A percentile compares a stretch with the other conserved stretches of the same genome.
These are phyloP conservation scores for Carduelis carduelis DNA, from an alignment of 2,797 vertebrate species.

Conservation along the genomic window DNA sequence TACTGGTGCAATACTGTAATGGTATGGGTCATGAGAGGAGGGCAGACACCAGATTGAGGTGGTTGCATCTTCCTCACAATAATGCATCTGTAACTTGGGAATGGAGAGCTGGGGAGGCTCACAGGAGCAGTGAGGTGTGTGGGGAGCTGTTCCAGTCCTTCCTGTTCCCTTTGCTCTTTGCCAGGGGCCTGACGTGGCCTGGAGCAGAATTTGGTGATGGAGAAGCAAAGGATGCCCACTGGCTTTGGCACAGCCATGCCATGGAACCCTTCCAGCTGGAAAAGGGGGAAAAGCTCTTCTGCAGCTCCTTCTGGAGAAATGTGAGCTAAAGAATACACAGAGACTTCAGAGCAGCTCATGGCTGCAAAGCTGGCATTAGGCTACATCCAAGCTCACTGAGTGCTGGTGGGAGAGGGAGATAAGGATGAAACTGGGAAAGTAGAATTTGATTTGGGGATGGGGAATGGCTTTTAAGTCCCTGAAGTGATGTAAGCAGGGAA, in stretches of 20 bases:
- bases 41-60: neutral
- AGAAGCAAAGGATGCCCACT: neutral
- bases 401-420: neutral
- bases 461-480: neutral
- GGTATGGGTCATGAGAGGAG: neutral
- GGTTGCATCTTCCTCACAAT: neutral
- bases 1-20: no score
- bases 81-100: neutral
- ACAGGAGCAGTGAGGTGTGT: neutral
- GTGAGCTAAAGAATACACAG: neutral
- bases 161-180: neutral
- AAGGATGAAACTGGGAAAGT: neutral
- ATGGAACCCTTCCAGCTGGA: neutral
- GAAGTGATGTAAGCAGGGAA: neutral
- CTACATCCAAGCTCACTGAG: neutral
- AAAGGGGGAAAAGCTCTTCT: neutral
- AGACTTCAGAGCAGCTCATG: neutral
- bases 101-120: neutral
- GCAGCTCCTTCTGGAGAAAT: neutral
- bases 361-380: fast-evolving
- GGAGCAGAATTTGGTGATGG: neutral
- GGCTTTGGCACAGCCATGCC: neutral
- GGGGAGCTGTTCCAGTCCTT: neutral
- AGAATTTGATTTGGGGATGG: neutral
- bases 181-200: fast-evolving